Percentiles rank a stretch among this genome's conserved stretches.
Conservation (phyloP, 2,113 vertebrate genomes). For the Boleophthalmus pectinirostris region DNA sequence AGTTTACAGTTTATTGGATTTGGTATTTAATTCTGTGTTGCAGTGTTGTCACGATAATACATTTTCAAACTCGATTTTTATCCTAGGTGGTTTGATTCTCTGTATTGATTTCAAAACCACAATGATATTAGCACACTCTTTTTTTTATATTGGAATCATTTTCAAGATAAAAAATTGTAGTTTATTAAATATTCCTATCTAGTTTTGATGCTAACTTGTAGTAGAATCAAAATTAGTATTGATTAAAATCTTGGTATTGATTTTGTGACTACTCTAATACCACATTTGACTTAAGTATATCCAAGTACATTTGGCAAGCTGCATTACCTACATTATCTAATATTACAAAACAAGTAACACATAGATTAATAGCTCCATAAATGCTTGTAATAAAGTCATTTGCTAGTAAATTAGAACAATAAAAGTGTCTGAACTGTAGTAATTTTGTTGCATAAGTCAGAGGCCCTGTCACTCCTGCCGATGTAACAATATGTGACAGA, state of each 20-base stretch:
- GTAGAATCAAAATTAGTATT: no score
- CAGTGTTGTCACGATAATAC: no score
- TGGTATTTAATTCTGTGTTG: not conserved
- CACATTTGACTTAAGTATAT: not conserved
- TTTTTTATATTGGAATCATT: no score
- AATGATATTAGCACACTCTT: no score
- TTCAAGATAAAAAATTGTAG: no score
- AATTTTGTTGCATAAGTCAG: conserved; percentile 48
- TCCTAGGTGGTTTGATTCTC: no score
- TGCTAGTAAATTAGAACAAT: conserved; percentile 19
- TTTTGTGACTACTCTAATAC: no score
- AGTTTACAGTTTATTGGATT: not conserved
- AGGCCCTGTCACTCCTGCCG: conserved; percentile 20
- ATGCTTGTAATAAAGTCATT: not conserved
- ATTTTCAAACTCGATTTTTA: no score
- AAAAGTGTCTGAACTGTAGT: conserved; percentile 44
- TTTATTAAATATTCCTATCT: no score
- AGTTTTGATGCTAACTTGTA: no score
- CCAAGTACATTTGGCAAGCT: not conserved
- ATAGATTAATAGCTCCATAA: not conserved
- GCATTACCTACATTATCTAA: not conserved
- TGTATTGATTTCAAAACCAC: no score
- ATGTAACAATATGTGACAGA: conserved; percentile 22
- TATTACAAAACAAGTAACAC: not conserved
- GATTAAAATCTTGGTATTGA: no score